Base-by-base conservation (phyloP, 53 echinoderm and acorn worm species). In the Hippasteria phrygiana region DNA sequence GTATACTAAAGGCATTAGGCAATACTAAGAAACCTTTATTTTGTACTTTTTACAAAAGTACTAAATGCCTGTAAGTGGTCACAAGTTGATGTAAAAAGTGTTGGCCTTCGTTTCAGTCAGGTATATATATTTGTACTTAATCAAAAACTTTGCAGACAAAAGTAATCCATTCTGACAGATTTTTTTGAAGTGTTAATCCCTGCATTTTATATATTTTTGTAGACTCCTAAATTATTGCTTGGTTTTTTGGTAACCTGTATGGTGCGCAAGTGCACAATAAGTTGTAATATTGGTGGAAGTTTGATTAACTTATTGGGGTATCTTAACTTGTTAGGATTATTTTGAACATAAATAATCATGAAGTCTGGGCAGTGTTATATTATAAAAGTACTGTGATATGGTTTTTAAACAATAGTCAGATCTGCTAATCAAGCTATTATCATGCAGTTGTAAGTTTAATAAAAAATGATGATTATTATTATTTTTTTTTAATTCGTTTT, bases 141-240 rank as follows among this genome's bases (percentile, higher is more conserved):
- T 55, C 46, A 9, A n/a, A 55, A 56, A 36, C 55, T 55, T 34
- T 20, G n/a, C n/a, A n/a, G n/a, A n/a, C n/a, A n/a, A 36, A 55
- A 77, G 37, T 35, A 79, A 26, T 62, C 40, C 39, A 10, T 22
- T 63, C 20, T 10, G 36, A 59, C 35, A 78, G 55, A 16, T 45
- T 46, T 74, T 43, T 46, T 31, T 83, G 28, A 42, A 66, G 37
- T 4, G 14, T 50, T 50, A n/a, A 35, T 29, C 70, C 51, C 85
- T 50, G 69, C 71, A 70, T 85, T 85, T 85, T 11, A 53, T 85
- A 51, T 85, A 85, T 85, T 85, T 85, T 77, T 85, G 20, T 85
- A 64, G 64, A 85, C 85, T 78, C 29, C 28, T 85, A 85, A 85
- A 85, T 85, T 85, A 82, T 82, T 81, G 42, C 29, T 36, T 71